Evolutionary conservation across 2,113 vertebrate species (phyloP).

Genomic region (Caloenas nicobarica): DNA sequence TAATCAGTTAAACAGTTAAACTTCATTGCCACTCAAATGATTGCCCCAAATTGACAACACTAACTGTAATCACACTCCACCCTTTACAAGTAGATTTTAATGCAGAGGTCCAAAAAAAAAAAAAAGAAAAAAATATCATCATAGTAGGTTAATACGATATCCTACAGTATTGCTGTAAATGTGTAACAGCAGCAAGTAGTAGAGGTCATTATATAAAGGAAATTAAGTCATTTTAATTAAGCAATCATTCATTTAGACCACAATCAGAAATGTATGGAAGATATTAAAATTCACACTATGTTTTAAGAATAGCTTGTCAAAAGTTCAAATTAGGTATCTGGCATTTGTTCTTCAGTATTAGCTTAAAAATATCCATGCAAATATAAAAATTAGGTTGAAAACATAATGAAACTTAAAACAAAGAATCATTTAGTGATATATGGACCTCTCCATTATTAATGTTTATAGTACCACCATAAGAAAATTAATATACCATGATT

Average conservation of each 20-base stretch:
- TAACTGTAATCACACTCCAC: not conserved
- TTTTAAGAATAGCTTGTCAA: not conserved
- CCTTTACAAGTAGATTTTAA: not conserved
- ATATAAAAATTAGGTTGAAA: not conserved
- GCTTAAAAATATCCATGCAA: not conserved
- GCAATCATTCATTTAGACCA: not conserved
- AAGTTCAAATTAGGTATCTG: not conserved
- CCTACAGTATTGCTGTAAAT: not conserved
- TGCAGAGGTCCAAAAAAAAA: not conserved
- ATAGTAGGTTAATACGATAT: not conserved
- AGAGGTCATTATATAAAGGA: not conserved
- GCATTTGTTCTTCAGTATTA: not conserved
- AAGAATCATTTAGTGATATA: not conserved
- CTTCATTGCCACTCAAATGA: not conserved
- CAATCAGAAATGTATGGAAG: not conserved
- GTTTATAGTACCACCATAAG: not conserved
- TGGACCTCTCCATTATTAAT: not conserved
- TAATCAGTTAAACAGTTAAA: not conserved
- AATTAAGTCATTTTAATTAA: constrained; percentile 8
- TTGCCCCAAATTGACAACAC: constrained; percentile 11
- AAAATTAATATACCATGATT: not conserved
- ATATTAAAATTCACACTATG: not conserved
- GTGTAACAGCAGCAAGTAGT: not conserved
- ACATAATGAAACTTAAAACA: not conserved
- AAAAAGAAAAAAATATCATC: not conserved